Base-by-base conservation (phyloP, 2,113 vertebrate genomes). In the Aphyosemion australe region DNA sequence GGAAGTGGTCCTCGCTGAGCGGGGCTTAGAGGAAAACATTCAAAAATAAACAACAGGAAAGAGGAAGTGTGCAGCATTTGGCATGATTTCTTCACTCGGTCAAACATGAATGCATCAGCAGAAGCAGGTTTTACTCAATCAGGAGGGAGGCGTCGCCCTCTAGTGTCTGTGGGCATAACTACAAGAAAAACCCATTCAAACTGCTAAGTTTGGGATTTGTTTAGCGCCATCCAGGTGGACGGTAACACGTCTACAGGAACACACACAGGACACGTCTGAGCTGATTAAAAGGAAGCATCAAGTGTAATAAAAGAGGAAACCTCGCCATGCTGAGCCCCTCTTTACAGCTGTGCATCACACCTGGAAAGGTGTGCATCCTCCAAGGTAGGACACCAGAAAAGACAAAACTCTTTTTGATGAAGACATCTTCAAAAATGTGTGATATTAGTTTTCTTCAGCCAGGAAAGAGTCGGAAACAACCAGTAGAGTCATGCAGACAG, bases 401-500 rank as follows among this genome's bases (percentile, higher is more conserved):
- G 11, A 3, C 41, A 42, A 42, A 42, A 13, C 6, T 7, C 13
- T 1, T 45, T 45, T 15, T 45, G 43, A 14, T 15, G 43, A 16
- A 13, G 43, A n/a, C 2, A 8, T 46, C 1, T 46, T 46, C 16
- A n/a, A 26, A 5, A 26, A 26, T 26, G 26, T 2, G 26, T 26
- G 26, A 26, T 26, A 26, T 26, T 4, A 26, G 26, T 26, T 26
- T 26, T n/a, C n/a, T 46, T 46, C 4, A 12, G 2, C 18, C 3
- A 10, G 42, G 1, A 20, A 60, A 31, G 13, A 66, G 67, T 55
- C 37, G 4, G 19, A 48, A 57, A 48, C 18, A 46, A 63, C 54
- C 56, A 62, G 54, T 26, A 84, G 59, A 52, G 57, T 74, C 86
- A 70, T 88, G 83, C 88, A 85, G 76, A 87, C 74, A 4, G 67